Evolutionary conservation across 2,797 vertebrate genomes (phyloP).

Genomic region (Anguilla anguilla): DNA sequence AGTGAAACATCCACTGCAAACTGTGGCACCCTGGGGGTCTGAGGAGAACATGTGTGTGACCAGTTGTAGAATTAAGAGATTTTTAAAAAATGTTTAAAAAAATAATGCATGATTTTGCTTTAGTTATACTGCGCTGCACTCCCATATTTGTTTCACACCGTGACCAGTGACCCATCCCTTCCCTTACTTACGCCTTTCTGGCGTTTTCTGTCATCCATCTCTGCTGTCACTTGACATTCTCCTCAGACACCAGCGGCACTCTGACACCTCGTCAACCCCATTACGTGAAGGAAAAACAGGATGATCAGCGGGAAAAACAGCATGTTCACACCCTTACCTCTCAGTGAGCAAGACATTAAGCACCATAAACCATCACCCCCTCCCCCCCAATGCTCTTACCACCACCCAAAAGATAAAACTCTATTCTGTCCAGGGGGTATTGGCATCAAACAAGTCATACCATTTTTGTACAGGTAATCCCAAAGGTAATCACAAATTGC

Average conservation of each 20-base stretch:
- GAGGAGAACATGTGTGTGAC: too few species aligned
- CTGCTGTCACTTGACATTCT: not conserved
- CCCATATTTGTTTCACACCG: not conserved
- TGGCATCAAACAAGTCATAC: not conserved
- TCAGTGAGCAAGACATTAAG: not conserved
- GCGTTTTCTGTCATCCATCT: not conserved
- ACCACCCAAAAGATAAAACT: not conserved
- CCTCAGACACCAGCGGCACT: not conserved
- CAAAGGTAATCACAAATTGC: not conserved
- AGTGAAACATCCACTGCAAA: too few species aligned
- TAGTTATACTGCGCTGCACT: not conserved
- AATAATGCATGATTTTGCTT: not conserved
- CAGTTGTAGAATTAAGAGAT: too few species aligned
- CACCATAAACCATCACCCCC: not conserved
- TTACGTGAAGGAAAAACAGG: not conserved
- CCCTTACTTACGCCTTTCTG: not conserved
- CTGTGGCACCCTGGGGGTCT: too few species aligned
- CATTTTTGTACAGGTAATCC: not conserved
- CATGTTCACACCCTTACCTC: not conserved
- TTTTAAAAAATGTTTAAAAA: not conserved
- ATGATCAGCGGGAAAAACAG: slow-evolving; percentile 1
- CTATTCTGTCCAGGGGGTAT: not conserved
- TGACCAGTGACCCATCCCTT: not conserved
- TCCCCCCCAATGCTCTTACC: not conserved
- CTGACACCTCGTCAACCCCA: too few species aligned